These are phyloP conservation scores for Pelobates fuscus DNA, from an alignment of 2,113 vertebrate species.

Conservation along the genomic window DNA sequence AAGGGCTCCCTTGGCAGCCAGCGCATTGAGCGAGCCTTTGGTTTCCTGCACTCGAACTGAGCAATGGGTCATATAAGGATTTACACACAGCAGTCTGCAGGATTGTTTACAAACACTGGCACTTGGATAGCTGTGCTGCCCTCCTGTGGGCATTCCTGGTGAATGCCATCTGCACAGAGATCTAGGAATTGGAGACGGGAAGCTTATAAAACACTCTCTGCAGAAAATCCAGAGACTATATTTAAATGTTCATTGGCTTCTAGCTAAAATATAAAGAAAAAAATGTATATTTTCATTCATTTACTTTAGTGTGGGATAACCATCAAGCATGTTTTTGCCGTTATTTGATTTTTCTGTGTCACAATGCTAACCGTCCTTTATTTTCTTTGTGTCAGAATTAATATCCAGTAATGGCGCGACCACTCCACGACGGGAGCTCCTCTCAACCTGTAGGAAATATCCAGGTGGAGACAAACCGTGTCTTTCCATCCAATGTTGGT, in stretches of 20 bases:
- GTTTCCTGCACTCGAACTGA: no score
- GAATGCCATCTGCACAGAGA: neutral
- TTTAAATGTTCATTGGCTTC: no score
- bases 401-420: slow-evolving; percentile 50
- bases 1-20: no score
- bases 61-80: slow-evolving; percentile 48
- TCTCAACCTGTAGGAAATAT: slow-evolving; percentile 38
- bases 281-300: no score
- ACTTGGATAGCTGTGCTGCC: slow-evolving; percentile 50
- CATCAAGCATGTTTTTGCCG: neutral
- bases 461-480: slow-evolving; percentile 21
- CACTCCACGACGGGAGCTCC: slow-evolving; percentile 49
- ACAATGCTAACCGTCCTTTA: no score
- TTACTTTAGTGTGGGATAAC: no score
- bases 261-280: no score
- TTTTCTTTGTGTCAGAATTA: slow-evolving; percentile 24
- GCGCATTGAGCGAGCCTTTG: neutral
- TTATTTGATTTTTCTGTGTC: neutral
- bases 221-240: no score
- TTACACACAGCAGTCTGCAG: slow-evolving; percentile 46
- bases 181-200: neutral
- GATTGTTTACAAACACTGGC: slow-evolving; percentile 71
- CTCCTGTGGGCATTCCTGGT: slow-evolving; percentile 50
- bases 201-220: no score
- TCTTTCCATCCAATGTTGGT: slow-evolving; percentile 45